These are phyloP conservation scores for Dicaeum eximium DNA, from an alignment of 2,113 vertebrate genomes.

Conservation along the genomic window DNA sequence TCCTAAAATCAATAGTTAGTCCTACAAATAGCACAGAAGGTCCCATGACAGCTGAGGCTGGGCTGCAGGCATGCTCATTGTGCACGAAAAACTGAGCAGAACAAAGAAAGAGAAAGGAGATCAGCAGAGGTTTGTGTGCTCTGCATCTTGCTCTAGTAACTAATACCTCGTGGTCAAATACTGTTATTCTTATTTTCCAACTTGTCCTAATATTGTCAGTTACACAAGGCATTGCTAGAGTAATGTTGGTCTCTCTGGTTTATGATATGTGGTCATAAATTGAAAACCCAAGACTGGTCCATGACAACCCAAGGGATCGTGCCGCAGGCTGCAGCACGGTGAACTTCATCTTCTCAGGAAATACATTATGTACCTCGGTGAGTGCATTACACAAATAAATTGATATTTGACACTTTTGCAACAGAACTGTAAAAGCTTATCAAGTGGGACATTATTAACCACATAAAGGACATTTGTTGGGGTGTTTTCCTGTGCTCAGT, in stretches of 20 bases:
- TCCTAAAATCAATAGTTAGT: neutral
- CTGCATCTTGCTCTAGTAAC: neutral
- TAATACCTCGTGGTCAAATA: neutral
- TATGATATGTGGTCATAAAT: neutral
- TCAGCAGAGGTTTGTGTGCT: neutral
- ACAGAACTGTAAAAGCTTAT: neutral
- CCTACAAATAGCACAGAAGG: fast-evolving
- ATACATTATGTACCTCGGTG: neutral
- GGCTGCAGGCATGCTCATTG: neutral
- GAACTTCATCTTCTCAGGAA: neutral
- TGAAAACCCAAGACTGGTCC: neutral
- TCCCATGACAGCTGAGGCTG: neutral
- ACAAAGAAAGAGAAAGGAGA: neutral
- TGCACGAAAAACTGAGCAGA: neutral
- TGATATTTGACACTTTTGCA: neutral
- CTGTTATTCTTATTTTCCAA: neutral
- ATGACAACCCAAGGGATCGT: neutral
- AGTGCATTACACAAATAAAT: neutral
- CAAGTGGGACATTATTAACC: neutral
- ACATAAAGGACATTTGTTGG: neutral
- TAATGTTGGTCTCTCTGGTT: neutral
- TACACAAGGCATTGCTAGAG: neutral
- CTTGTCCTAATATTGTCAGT: neutral
- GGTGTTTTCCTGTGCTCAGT: neutral
- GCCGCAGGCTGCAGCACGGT: neutral